Evolutionary conservation across 2,797 vertebrate genomes (phyloP).

Genomic region (Trematomus bernacchii): DNA sequence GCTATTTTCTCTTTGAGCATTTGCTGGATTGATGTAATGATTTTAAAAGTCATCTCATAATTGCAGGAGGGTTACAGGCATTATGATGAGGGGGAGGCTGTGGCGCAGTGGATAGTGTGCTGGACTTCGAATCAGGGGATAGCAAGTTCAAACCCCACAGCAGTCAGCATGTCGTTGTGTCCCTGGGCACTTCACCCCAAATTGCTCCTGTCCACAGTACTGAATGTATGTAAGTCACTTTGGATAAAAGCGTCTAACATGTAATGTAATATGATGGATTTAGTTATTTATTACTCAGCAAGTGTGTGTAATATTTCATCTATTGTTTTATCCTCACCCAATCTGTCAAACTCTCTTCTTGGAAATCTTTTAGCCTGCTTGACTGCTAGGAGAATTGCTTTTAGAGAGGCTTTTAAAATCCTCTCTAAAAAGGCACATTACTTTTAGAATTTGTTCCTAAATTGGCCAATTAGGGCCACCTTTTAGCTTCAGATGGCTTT

Average conservation of each 20-base stretch:
- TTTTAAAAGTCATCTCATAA: conserved; percentile 38
- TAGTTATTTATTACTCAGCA: conserved; percentile 46
- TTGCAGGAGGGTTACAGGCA: conserved; percentile 30
- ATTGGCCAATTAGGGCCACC: conserved; percentile 75
- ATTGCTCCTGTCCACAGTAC: no score
- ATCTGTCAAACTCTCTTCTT: conserved; percentile 22
- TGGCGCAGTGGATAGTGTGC: no score
- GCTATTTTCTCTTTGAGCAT: conserved; percentile 18
- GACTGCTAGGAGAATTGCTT: conserved; percentile 46
- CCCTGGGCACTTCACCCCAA: no score
- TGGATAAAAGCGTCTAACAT: no score
- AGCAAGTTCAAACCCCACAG: no score
- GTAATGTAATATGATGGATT: conserved; percentile 43
- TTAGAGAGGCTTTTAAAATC: conserved; percentile 66
- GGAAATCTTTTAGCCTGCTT: conserved; percentile 31
- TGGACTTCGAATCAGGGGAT: no score
- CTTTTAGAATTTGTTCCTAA: conserved; percentile 59
- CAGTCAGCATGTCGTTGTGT: no score
- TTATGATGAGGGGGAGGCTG: no score
- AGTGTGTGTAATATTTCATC: conserved; percentile 41
- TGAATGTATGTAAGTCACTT: no score
- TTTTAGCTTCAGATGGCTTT: conserved; percentile 64
- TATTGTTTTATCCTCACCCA: conserved; percentile 38
- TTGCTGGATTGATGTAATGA: conserved; percentile 26
- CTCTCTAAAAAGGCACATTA: conserved; percentile 54